Percentiles rank a stretch among this genome's conserved stretches.
phyloP scores from a whole-genome alignment of 2,888 invertebrate genomes.

The Girardia tigrina region DNA sequence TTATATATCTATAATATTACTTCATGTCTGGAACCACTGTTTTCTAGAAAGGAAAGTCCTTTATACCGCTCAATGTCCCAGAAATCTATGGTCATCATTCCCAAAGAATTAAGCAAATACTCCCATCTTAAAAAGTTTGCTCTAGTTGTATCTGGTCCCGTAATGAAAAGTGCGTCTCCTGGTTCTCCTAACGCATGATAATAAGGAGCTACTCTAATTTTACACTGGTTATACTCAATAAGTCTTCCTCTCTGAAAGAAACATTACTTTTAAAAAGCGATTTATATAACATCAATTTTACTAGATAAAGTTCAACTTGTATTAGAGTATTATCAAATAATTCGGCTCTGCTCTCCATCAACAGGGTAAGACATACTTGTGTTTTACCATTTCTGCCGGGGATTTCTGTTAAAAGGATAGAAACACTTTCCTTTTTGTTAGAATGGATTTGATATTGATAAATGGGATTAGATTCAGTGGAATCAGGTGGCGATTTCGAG shows the following conservation, averaged over 20 bases:
- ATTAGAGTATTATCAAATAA: slow-evolving; percentile 32
- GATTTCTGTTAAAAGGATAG: slow-evolving; percentile 9
- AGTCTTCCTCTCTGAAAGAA: slow-evolving; percentile 30
- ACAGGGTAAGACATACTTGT: slow-evolving; percentile 24
- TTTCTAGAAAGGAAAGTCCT: slow-evolving; percentile 27
- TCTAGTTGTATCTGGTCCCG: slow-evolving; percentile 35
- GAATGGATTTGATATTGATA: slow-evolving; percentile 31
- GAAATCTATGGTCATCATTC: slow-evolving; percentile 34
- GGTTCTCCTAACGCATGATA: slow-evolving; percentile 31
- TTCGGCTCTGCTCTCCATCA: slow-evolving; percentile 30
- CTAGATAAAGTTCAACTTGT: slow-evolving; percentile 35
- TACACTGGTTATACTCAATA: slow-evolving; percentile 31
- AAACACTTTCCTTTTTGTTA: slow-evolving; percentile 34
- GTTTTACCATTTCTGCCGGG: background rate
- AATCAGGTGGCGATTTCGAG: background rate
- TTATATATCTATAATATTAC: background rate
- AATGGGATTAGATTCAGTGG: slow-evolving; percentile 21
- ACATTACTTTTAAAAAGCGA: background rate
- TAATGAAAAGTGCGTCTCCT: slow-evolving; percentile 35
- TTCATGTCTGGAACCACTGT: slow-evolving; percentile 24
- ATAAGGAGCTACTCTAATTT: slow-evolving; percentile 34
- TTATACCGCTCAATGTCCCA: slow-evolving; percentile 35
- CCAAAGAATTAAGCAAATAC: slow-evolving; percentile 28
- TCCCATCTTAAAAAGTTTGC: slow-evolving; percentile 33
- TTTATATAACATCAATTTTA: slow-evolving; percentile 9